Base-by-base conservation (phyloP, 2,888 invertebrate genomes). In the Eupithecia dodoneata region DNA sequence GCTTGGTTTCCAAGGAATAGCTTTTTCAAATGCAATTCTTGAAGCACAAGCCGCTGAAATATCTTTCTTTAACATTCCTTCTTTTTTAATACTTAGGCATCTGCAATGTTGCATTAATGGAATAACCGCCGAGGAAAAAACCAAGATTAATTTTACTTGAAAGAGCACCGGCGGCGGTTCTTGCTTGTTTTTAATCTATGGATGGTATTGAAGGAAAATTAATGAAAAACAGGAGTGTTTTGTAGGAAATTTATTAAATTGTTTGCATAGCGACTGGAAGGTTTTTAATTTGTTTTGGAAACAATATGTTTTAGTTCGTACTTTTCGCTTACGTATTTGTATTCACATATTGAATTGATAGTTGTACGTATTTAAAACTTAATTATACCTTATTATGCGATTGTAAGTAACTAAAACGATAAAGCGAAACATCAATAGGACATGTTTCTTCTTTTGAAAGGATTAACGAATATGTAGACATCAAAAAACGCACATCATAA, bases 81-180 rank as follows among this genome's bases (percentile, higher is more conserved):
- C 73, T 63, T 74, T 77, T 74, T 71, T 63, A 81, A 79, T 80
- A 76, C 74, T 73, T 73, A 76, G 69, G 79, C 73, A 74, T 66
- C 45, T 66, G 72, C 76, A 75, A 74, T 77, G 71, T 69, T 78
- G 80, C 76, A 83, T 81, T 82, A 79, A 80, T 71, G 72, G 76
- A 18, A 63, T 80, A 82, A 81, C 80, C 80, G 81, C 3, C 71
- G 44, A 18, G 71, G 41, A 76, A 78, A 78, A 76, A 78, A 63
- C 69, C 41, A 15, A 66, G 78, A 78, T 78, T 74, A 76, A 78
- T 74, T 76, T 78, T 72, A 78, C 71, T 74, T 76, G 65, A 78
- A 76, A 78, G 78, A 67, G 65, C 71, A 76, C 76, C 78, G 78
- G n/a, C 78, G n/a, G 73, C 78, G 13, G 74, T 78, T 76, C 72